Percentiles rank a stretch among this genome's conserved stretches.
phyloP scores from a whole-genome alignment of 2,888 invertebrate genomes.

The Ligdia adustata region DNA sequence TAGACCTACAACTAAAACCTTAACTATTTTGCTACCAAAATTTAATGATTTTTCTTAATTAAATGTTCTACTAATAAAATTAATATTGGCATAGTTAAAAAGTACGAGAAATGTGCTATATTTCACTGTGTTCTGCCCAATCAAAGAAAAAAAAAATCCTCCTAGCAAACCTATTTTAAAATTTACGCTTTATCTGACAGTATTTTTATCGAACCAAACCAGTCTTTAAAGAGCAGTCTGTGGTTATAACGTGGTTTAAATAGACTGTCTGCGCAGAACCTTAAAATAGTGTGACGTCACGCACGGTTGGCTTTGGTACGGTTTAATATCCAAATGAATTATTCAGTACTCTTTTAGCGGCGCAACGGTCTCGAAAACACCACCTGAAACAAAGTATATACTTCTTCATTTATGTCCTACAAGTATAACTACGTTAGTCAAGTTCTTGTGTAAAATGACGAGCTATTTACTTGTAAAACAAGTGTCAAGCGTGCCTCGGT shows the following conservation, averaged over 20 bases:
- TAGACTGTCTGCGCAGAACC: not conserved
- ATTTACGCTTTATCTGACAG: too few relatives aligned
- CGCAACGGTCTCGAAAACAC: slow-evolving; percentile 53
- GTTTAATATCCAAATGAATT: slow-evolving; percentile 78
- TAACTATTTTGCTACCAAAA: too few relatives aligned
- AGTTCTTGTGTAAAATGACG: slow-evolving; percentile 50
- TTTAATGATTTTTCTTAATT: too few relatives aligned
- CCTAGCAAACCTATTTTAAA: too few relatives aligned
- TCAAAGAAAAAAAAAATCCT: too few relatives aligned
- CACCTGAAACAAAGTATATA: slow-evolving; percentile 80
- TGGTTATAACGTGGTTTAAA: not conserved
- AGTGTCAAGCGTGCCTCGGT: slow-evolving; percentile 21
- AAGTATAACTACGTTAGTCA: slow-evolving; percentile 50
- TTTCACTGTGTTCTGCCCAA: too few relatives aligned
- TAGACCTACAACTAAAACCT: too few relatives aligned
- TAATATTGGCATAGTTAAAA: too few relatives aligned
- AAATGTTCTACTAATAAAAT: too few relatives aligned
- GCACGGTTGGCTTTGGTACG: slow-evolving; percentile 56
- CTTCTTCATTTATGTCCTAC: slow-evolving; percentile 65
- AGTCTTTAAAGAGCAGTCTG: too few relatives aligned
- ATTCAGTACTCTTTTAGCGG: slow-evolving; percentile 77
- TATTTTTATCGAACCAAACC: too few relatives aligned
- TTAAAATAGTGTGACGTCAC: slow-evolving; percentile 43
- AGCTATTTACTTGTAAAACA: slow-evolving; percentile 48
- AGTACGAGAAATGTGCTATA: too few relatives aligned